Evolutionary conservation across 2,113 vertebrate genomes (phyloP).

Genomic region (Aythya baeri): DNA sequence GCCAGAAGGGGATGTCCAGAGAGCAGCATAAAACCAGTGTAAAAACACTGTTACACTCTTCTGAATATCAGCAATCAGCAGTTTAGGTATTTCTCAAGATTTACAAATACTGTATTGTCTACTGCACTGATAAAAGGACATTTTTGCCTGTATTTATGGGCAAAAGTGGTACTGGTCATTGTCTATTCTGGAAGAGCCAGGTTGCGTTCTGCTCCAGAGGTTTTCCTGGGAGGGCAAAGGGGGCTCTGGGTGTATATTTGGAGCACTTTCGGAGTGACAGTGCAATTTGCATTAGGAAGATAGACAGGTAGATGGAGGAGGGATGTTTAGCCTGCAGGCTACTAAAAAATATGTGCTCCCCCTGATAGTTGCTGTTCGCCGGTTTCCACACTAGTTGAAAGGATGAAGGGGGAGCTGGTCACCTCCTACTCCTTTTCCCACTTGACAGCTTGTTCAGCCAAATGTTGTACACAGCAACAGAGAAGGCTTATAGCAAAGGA

Average conservation of each 20-base stretch:
- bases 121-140: neutral
- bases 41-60: neutral
- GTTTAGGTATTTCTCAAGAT: neutral
- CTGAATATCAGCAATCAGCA: neutral
- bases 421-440: constrained; percentile 68
- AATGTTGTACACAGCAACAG: constrained; percentile 14
- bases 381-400: constrained; percentile 51
- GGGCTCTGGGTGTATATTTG: neutral
- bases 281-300: neutral
- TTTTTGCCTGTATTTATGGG: neutral
- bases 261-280: neutral
- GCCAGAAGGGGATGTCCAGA: neutral
- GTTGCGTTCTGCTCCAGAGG: neutral
- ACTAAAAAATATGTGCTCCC: constrained; percentile 58
- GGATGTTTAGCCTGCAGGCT: constrained; percentile 65
- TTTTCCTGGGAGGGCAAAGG: neutral
- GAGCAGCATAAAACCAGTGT: neutral
- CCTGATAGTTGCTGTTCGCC: constrained; percentile 53
- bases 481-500: neutral
- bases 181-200: neutral
- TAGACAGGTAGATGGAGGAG: constrained; percentile 57
- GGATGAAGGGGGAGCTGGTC: constrained; percentile 60
- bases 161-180: neutral
- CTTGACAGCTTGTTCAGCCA: constrained; percentile 65
- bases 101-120: neutral